These are phyloP conservation scores for Crypturellus tataupa DNA, from an alignment of 2,797 vertebrate species.

Conservation along the genomic window DNA sequence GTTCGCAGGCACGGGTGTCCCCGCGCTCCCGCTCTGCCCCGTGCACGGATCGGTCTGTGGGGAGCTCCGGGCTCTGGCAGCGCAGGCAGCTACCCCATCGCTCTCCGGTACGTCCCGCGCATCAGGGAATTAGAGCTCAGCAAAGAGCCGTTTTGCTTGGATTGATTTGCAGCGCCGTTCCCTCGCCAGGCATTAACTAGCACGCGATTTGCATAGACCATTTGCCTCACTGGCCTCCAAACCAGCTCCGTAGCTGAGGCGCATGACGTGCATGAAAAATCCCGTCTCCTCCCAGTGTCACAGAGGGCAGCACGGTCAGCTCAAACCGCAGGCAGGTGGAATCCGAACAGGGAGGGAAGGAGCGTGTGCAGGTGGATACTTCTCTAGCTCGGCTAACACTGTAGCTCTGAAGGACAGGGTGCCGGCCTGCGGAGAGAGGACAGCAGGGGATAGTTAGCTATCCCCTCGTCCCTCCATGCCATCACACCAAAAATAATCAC, in stretches of 20 bases:
- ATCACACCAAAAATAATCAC: neutral
- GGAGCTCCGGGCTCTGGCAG: no score
- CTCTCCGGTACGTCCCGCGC: neutral
- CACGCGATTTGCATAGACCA: neutral
- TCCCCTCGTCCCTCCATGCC: accelerated
- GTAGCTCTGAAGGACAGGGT: neutral
- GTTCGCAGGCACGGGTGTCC: neutral
- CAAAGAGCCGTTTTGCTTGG: neutral
- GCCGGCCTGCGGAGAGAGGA: neutral
- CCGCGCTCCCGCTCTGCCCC: neutral
- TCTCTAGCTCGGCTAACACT: neutral
- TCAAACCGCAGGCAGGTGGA: neutral
- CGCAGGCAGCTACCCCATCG: neutral
- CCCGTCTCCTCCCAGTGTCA: accelerated
- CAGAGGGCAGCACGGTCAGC: accelerated
- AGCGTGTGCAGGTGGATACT: accelerated
- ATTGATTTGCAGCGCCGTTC: neutral
- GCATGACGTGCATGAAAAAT: neutral
- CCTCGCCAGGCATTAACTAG: accelerated
- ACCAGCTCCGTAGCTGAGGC: neutral
- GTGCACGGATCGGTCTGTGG: neutral
- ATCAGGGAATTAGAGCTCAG: neutral
- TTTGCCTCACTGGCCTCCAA: neutral
- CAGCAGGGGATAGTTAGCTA: neutral
- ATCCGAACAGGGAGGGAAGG: accelerated